Conservation (phyloP, 2,797 vertebrate species). For the Cossypha polioptera region DNA sequence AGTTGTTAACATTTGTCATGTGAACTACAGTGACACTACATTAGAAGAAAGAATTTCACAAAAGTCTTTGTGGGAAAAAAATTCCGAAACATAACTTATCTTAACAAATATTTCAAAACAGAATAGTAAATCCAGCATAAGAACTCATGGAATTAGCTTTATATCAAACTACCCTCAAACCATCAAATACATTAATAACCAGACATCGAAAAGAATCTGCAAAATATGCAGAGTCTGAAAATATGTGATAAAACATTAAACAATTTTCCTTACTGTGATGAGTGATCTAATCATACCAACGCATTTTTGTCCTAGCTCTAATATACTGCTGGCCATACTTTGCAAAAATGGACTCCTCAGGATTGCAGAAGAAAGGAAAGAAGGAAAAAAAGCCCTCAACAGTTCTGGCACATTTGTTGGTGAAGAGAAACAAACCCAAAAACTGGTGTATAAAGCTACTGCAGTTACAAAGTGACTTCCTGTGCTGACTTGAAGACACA, state of each 20-base stretch:
- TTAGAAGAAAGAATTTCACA: background rate
- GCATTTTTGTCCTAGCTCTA: background rate
- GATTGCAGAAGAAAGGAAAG: background rate
- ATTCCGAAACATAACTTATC: accelerated
- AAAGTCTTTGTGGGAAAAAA: background rate
- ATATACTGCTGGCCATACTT: background rate
- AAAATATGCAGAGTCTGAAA: background rate
- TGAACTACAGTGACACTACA: background rate
- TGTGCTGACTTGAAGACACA: background rate
- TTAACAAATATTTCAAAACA: background rate
- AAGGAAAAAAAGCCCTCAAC: background rate
- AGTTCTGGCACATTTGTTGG: background rate
- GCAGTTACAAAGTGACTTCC: background rate
- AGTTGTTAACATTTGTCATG: background rate
- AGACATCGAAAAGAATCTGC: background rate
- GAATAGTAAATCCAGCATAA: background rate
- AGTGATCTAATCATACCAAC: background rate
- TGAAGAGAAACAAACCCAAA: background rate
- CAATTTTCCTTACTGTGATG: background rate
- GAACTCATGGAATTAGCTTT: background rate
- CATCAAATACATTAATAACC: background rate
- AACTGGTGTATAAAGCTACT: background rate
- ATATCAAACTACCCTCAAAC: background rate
- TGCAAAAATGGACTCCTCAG: background rate
- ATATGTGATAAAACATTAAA: background rate